A percentile compares a stretch with the other conserved stretches of the same genome.
Conservation (phyloP, 2,888 invertebrate genomes). For the Drosophila multiciliata region DNA sequence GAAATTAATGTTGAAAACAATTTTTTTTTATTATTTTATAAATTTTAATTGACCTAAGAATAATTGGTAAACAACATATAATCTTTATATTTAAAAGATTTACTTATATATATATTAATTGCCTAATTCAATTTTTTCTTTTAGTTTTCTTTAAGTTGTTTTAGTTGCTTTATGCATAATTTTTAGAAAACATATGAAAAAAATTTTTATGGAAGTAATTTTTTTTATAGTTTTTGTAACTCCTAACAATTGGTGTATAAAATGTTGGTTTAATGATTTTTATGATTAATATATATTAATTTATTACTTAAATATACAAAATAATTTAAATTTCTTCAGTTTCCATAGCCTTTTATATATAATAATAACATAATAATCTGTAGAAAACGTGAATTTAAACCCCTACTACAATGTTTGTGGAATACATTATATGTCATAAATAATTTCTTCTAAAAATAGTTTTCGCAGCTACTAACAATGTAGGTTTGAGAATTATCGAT, state of each 20-base stretch:
- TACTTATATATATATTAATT: too few relatives aligned
- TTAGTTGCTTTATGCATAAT: too few relatives aligned
- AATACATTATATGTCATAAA: neutral
- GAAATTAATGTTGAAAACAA: neutral
- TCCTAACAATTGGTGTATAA: too few relatives aligned
- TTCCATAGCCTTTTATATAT: neutral
- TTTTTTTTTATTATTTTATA: neutral
- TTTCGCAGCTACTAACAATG: neutral
- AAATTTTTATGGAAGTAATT: too few relatives aligned
- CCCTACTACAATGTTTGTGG: too few relatives aligned
- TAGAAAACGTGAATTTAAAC: too few relatives aligned
- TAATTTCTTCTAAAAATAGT: neutral
- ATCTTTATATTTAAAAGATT: too few relatives aligned
- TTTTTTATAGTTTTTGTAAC: too few relatives aligned
- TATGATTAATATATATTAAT: neutral
- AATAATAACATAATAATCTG: neutral
- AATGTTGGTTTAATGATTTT: neutral
- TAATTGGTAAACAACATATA: neutral
- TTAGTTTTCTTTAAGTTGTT: too few relatives aligned
- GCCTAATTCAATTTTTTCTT: too few relatives aligned
- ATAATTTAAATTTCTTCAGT: neutral
- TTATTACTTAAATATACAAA: neutral
- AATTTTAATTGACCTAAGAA: neutral
- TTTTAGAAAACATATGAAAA: too few relatives aligned
- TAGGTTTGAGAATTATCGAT: neutral